phyloP scores from a whole-genome alignment of 2,797 vertebrate genomes.

The Sebastes flavidus region DNA sequence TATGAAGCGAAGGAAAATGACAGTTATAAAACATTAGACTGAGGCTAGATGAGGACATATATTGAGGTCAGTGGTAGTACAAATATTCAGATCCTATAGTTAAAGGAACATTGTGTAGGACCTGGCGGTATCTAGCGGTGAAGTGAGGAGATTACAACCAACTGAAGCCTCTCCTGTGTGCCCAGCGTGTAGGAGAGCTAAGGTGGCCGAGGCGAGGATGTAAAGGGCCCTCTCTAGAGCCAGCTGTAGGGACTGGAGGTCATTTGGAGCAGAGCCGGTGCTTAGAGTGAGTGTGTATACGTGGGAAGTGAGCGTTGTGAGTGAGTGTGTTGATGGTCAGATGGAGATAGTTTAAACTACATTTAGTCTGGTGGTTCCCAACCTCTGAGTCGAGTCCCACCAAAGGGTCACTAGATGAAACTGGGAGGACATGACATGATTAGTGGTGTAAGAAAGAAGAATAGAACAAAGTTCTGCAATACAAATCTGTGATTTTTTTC shows the following conservation, averaged over 20 bases:
- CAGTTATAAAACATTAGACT: background rate
- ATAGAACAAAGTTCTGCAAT: too few relatives aligned
- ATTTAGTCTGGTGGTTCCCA: background rate
- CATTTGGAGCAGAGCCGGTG: background rate
- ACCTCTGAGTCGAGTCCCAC: background rate
- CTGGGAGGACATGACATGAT: background rate
- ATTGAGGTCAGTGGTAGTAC: background rate
- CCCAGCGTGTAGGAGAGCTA: background rate
- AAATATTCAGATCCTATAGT: too few relatives aligned
- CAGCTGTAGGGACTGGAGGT: background rate
- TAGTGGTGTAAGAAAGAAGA: background rate
- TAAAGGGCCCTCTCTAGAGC: background rate
- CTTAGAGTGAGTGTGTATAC: background rate
- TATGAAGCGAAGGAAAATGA: background rate
- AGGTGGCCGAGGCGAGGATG: background rate
- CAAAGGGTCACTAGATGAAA: background rate
- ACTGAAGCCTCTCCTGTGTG: background rate
- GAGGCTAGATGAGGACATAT: background rate
- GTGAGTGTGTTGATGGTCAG: background rate
- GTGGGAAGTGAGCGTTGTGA: background rate
- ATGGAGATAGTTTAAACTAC: background rate
- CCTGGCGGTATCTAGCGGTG: too few relatives aligned
- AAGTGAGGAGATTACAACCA: background rate
- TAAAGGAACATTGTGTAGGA: too few relatives aligned
- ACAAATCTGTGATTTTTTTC: too few relatives aligned